These are phyloP conservation scores for Protosalanx chinensis DNA, from an alignment of 2,797 vertebrate genomes.

Conservation along the genomic window DNA sequence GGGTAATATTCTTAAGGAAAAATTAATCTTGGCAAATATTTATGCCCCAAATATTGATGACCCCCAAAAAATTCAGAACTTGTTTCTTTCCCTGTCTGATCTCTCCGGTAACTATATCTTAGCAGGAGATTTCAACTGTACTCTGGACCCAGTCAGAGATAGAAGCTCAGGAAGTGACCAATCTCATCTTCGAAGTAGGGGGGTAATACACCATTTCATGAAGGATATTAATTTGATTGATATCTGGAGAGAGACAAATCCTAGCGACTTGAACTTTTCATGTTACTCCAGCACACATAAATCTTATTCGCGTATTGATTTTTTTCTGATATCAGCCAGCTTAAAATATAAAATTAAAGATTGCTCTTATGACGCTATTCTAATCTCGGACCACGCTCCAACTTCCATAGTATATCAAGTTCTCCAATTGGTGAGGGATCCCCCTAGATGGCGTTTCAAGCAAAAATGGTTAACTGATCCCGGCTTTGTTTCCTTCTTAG, in stretches of 20 bases:
- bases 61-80: conserved; percentile 4
- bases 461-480: no score
- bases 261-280: not conserved
- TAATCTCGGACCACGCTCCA: not conserved
- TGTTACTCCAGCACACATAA: conserved; percentile 11
- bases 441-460: no score
- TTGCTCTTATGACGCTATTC: no score
- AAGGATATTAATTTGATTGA: not conserved
- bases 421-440: no score
- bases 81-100: conserved; percentile 5
- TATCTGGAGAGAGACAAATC: no score
- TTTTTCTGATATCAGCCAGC: conserved; percentile 7
- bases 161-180: not conserved
- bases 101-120: conserved; percentile 11
- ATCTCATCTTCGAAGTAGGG: no score
- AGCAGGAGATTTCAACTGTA: conserved; percentile 16
- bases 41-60: conserved; percentile 14
- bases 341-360: no score
- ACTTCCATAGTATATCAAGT: not conserved
- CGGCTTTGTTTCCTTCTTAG: no score
- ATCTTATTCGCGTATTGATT: conserved; percentile 8
- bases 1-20: conserved; percentile 12
- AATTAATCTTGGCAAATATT: conserved; percentile 12
- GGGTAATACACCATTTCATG: not conserved
- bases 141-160: not conserved